These are phyloP conservation scores for Pachyuromys duprasi DNA, from an alignment of 2,797 vertebrate species.

Conservation along the genomic window DNA sequence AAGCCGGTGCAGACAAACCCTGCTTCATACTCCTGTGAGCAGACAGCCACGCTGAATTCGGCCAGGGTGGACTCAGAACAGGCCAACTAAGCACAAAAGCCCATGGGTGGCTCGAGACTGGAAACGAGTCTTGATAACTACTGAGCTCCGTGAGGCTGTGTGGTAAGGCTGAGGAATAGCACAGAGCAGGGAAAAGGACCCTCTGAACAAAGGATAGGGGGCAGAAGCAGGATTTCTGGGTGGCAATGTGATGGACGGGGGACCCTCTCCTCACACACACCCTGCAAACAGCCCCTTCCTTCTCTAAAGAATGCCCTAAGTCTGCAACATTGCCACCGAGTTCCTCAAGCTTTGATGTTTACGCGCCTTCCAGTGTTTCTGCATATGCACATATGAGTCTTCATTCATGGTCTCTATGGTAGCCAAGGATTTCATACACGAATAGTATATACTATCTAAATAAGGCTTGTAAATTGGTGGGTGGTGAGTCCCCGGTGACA, in stretches of 20 bases:
- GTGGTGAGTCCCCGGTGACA: background rate
- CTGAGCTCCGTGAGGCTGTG: background rate
- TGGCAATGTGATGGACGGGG: too few species aligned
- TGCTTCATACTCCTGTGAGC: too few species aligned
- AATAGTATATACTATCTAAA: background rate
- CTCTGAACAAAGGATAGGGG: background rate
- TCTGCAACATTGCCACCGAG: background rate
- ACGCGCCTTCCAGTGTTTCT: background rate
- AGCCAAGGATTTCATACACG: background rate
- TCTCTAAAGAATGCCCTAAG: background rate
- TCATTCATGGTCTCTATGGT: background rate
- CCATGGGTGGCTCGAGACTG: background rate
- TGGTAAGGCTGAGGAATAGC: background rate
- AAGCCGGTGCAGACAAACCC: background rate
- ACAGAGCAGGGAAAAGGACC: background rate
- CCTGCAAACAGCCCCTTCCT: background rate
- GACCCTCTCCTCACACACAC: accelerated
- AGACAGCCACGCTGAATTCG: background rate
- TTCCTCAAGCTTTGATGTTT: background rate
- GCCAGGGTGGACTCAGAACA: background rate
- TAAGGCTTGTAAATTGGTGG: background rate
- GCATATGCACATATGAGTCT: background rate
- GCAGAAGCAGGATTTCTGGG: background rate
- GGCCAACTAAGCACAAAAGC: background rate
- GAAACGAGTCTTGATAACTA: background rate